Evolutionary conservation across 2,113 vertebrate species (phyloP), one percentile per base, ranked within the genome.

Genomic region (Nettapus auritus): DNA sequence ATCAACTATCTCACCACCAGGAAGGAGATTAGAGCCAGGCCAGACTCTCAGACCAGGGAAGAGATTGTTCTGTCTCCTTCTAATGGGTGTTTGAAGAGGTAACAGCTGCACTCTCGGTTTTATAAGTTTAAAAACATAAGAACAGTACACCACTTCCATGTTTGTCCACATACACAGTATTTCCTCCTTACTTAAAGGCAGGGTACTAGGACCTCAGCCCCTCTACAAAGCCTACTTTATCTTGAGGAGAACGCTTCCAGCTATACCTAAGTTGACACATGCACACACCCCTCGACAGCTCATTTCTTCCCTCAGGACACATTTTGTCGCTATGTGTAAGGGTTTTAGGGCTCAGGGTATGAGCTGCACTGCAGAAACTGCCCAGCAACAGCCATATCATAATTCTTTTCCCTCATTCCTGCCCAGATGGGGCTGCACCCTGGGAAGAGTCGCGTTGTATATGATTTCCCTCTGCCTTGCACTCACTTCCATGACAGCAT

Each of bases 1-100:
- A 62, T 75, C 82, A 92, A 75, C 67, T 89, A 9, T 42, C 67
- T 79, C 68, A 64, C 14, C 77, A 86, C 26, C 76, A 86, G 66
- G 38, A 91, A n/a, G 36, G 60, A 48, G 56, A 57, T 59, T 69
- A 82, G 75, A 55, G 55, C 33, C 63, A 91, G 71, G 68, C 12
- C 44, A 88, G 50, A 60, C 55, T 71, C 79, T 67, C 20, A 70
- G 62, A 33, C 44, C 16, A 80, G 46, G 50, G 33, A 79, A 82
- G 82, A 90, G 78, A 94, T 46, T 83, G 46, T 21, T 70, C 67
- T 71, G 57, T 34, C 63, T 86, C 67, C 71, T 82, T 70, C 46
- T 67, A 22, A 62, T 36, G 40, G 53, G 44, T 11, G 25, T 42
- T 13, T 21, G 42, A n/a, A 17, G 36, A 14, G 62, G 34, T 34